Conservation (phyloP, 2,797 vertebrate species). For the Anableps anableps region DNA sequence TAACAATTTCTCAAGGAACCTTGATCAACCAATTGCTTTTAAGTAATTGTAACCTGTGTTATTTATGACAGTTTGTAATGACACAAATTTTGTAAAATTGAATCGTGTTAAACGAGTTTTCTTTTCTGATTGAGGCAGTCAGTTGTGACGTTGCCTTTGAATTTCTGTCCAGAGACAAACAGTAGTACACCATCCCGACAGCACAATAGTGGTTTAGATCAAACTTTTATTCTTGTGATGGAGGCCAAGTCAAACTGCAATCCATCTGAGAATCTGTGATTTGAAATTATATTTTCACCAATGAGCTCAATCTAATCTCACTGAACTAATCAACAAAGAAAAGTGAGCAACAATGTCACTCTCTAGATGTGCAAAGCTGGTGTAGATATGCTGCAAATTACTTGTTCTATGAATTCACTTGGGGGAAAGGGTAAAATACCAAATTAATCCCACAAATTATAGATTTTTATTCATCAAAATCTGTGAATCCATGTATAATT, state of each 20-base stretch:
- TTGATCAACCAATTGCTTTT: background rate
- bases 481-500: background rate
- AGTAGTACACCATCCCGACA: background rate
- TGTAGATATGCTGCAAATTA: too few species aligned
- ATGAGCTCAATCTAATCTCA: background rate
- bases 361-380: too few species aligned
- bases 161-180: background rate
- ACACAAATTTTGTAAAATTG: background rate
- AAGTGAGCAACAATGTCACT: too few species aligned
- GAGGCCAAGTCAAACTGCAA: background rate
- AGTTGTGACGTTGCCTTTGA: background rate
- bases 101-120: background rate
- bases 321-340: too few species aligned
- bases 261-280: background rate
- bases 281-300: background rate
- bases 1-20: background rate
- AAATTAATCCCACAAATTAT: background rate
- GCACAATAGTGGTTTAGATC: background rate
- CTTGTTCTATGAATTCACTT: too few species aligned
- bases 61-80: background rate
- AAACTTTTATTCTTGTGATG: background rate
- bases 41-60: background rate
- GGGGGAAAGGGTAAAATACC: too few species aligned
- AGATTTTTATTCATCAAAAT: background rate
- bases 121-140: background rate